phyloP scores from a whole-genome alignment of 2,113 vertebrate species.

The Bujurquina vittata region DNA sequence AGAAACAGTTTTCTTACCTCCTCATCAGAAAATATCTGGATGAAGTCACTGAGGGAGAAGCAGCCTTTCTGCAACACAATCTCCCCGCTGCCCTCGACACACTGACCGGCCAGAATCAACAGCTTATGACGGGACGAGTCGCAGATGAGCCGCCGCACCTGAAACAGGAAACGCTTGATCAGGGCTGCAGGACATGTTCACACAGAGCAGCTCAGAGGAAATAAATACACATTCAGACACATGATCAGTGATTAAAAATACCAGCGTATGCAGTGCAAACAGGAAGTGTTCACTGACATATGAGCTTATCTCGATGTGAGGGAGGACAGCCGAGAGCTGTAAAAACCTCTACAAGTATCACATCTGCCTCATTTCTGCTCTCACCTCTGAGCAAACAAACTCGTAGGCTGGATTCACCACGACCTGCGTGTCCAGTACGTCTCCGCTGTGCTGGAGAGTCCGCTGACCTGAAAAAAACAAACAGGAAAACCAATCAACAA shows the following conservation, averaged over 20 bases:
- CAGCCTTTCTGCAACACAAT: constrained; percentile 87
- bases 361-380: constrained; percentile 25
- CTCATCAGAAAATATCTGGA: constrained; percentile 87
- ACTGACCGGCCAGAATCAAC: constrained; percentile 89
- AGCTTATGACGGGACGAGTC: constrained; percentile 87
- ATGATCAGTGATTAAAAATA: neutral
- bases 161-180: neutral
- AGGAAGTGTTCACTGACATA: neutral
- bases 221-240: neutral
- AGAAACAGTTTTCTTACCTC: constrained; percentile 80
- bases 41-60: constrained; percentile 86
- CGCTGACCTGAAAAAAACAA: constrained; percentile 83
- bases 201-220: neutral
- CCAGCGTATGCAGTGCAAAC: neutral
- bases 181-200: neutral
- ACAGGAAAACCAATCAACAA: neutral
- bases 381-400: constrained; percentile 90
- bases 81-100: constrained; percentile 87
- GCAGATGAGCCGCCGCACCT: constrained; percentile 89
- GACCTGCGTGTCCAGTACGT: constrained; percentile 88
- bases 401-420: constrained; percentile 89
- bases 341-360: neutral
- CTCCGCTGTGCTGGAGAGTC: constrained; percentile 88
- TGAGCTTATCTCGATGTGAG: neutral
- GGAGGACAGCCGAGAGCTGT: neutral